phyloP scores from a whole-genome alignment of 37 sponge, comb jelly and placozoan species.

The Axinella damicornis region DNA sequence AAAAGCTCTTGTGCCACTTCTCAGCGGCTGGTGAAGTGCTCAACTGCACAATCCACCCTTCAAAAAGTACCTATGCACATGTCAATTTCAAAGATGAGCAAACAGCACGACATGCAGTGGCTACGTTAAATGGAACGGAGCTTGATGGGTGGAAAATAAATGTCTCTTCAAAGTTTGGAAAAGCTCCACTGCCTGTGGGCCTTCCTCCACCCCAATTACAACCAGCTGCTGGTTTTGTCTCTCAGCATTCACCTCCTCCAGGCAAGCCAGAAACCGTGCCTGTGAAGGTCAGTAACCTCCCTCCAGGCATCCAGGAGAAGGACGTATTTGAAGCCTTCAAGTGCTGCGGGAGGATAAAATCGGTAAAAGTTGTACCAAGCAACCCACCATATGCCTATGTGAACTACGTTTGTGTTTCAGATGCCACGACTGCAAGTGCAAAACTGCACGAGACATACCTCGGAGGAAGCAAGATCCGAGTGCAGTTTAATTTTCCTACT shows the following conservation, averaged over 20 bases:
- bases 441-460: too few species aligned
- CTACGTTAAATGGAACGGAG: background rate
- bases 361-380: too few species aligned
- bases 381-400: too few species aligned
- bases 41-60: background rate
- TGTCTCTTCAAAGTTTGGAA: conserved; percentile 3
- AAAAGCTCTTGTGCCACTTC: conserved; percentile 1
- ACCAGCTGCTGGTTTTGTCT: too few species aligned
- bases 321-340: too few species aligned
- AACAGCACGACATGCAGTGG: conserved; percentile 28
- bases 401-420: too few species aligned
- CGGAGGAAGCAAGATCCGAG: too few species aligned
- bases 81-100: conserved; percentile 5
- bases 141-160: conserved; percentile 23
- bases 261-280: background rate
- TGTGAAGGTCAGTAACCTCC: background rate
- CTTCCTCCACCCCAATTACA: background rate
- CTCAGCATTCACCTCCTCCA: too few species aligned
- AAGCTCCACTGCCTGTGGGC: background rate
- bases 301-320: background rate
- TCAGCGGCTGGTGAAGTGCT: conserved; percentile 20
- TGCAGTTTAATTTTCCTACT: too few species aligned
- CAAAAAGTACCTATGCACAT: conserved; percentile 29
- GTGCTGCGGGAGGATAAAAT: too few species aligned
- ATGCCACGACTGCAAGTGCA: too few species aligned